Conservation (phyloP, 1,140 invertebrate genomes). For the Bathynomus jamesi region DNA sequence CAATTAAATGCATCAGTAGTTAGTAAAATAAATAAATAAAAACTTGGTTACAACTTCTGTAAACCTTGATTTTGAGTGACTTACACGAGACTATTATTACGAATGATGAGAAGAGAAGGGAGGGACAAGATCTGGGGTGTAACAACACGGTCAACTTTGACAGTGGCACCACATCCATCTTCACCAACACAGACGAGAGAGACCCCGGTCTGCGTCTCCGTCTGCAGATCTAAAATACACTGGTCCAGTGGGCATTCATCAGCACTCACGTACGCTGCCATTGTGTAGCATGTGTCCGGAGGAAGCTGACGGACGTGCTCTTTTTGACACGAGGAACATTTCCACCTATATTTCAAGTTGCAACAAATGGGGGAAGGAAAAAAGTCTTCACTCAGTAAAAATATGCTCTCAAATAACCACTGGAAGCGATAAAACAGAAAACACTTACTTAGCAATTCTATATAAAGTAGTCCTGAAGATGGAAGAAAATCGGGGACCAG, state of each 20-base stretch:
- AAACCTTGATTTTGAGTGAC: no score
- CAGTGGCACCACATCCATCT: slow-evolving; percentile 20
- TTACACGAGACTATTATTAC: slow-evolving; percentile 35
- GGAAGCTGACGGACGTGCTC: slow-evolving; percentile 28
- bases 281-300: slow-evolving; percentile 31
- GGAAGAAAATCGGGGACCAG: slow-evolving; percentile 20
- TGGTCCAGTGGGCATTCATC: slow-evolving; percentile 34
- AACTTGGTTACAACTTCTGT: no score
- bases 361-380: neutral
- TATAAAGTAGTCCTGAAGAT: slow-evolving; percentile 28
- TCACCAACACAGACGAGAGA: slow-evolving; percentile 24
- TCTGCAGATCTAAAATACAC: slow-evolving; percentile 34
- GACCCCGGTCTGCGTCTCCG: slow-evolving; percentile 36
- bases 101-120: slow-evolving; percentile 30
- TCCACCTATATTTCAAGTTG: slow-evolving; percentile 13
- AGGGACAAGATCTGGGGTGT: slow-evolving; percentile 30
- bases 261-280: slow-evolving; percentile 34
- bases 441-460: slow-evolving; percentile 31
- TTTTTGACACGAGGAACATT: slow-evolving; percentile 27
- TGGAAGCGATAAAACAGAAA: no score
- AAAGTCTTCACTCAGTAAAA: no score
- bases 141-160: slow-evolving; percentile 34
- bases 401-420: no score
- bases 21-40: no score
- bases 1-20: no score